Evolutionary conservation across 2,888 invertebrate genomes (phyloP), one percentile per base, ranked within the genome.

Genomic region (Lasiommata megera): DNA sequence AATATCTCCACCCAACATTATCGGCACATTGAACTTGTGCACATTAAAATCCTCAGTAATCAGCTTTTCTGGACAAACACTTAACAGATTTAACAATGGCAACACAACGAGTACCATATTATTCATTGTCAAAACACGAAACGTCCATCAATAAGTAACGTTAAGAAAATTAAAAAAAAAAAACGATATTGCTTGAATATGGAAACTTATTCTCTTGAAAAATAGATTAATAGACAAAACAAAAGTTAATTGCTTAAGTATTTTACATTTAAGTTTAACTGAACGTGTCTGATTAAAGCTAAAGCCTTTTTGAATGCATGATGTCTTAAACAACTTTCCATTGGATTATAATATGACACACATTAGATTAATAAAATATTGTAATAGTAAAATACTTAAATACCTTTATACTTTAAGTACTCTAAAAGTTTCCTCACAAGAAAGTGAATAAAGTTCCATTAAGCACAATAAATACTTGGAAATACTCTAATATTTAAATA

Each of bases 21-120:
- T 31, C 31, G n/a, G n/a, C n/a, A n/a, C n/a, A n/a, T n/a, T n/a
- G n/a, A n/a, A n/a, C n/a, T n/a, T n/a, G n/a, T n/a, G n/a, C n/a
- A n/a, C 7, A 31, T 1, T 34, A 34, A 11, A 34, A 11, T 11
- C 11, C 11, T 46, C 6, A 11, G n/a, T 18, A 18, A 43, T 41
- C 11, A 3, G 36, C 43, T 44, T 9, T 44, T 53, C 53, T 36
- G 31, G 68, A 64, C 84, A 83, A 84, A 82, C 74, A 74, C 73
- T 73, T 74, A 69, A 73, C 69, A 70, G 68, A 71, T 72, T 70
- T 73, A 70, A 67, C 67, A 66, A 63, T 60, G 64, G 60, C 64
- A 67, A 69, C 79, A 80, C 76, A 80, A 76, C 79, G 68, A 68
- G 78, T 76, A 80, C 67, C 72, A 77, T 65, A 70, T n/a, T n/a